phyloP scores from a whole-genome alignment of 2,113 vertebrate species.

The Leptosomus discolor region DNA sequence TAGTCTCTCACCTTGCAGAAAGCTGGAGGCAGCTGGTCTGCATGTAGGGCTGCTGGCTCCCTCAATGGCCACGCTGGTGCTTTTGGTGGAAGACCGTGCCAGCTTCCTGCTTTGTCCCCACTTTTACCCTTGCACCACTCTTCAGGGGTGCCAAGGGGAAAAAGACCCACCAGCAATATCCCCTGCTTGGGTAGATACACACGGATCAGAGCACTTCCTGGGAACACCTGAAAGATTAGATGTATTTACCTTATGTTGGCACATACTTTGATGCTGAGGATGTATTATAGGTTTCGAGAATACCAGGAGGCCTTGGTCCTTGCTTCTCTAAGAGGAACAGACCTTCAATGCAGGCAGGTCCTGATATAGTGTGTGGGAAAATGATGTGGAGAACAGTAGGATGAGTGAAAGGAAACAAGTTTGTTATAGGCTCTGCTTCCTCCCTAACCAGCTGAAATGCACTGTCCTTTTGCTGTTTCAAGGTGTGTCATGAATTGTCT shows the following conservation, averaged over 20 bases:
- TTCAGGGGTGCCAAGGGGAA: not conserved
- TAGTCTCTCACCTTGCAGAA: not conserved
- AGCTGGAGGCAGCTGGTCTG: not conserved
- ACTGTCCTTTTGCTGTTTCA: not conserved
- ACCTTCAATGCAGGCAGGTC: not conserved
- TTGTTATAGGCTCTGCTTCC: not conserved
- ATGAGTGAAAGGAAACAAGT: not conserved
- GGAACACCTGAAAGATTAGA: not conserved
- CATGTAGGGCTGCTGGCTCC: not conserved
- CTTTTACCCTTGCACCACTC: not conserved
- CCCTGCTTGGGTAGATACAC: not conserved
- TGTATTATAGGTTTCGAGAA: not conserved
- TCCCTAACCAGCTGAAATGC: not conserved
- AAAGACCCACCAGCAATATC: not conserved
- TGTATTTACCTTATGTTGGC: not conserved
- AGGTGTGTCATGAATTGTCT: not conserved
- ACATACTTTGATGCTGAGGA: not conserved
- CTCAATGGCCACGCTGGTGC: not conserved
- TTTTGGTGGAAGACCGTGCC: not conserved
- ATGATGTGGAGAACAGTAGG: accelerated
- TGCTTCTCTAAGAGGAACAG: not conserved
- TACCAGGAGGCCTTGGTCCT: not conserved
- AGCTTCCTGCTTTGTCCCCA: not conserved
- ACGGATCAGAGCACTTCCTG: not conserved
- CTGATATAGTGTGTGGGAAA: not conserved